Evolutionary conservation across 2,888 invertebrate genomes (phyloP).

Genomic region (Platypus cylindrus): DNA sequence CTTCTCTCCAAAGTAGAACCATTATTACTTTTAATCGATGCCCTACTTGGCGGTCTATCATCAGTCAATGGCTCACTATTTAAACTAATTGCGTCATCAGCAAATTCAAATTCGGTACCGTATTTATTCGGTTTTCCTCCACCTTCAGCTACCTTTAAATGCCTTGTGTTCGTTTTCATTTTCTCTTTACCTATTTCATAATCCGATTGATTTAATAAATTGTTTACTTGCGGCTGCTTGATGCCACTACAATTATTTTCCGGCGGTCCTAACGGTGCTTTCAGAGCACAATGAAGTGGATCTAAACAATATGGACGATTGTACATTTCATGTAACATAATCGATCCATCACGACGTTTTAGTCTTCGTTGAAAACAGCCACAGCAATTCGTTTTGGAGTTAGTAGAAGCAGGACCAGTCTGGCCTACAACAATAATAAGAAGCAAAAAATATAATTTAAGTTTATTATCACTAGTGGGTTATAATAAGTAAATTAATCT

Average conservation of each 20-base stretch:
- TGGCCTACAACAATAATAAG: slow-evolving; percentile 36
- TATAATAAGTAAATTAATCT: not conserved
- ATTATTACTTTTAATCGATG: slow-evolving; percentile 28
- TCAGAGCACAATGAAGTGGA: slow-evolving; percentile 29
- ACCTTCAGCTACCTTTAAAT: slow-evolving; percentile 17
- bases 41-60: slow-evolving; percentile 28
- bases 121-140: slow-evolving; percentile 21
- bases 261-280: slow-evolving; percentile 32
- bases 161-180: slow-evolving; percentile 18
- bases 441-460: slow-evolving; percentile 22
- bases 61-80: slow-evolving; percentile 28
- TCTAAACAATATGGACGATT: slow-evolving; percentile 33
- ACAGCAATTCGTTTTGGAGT: slow-evolving; percentile 32
- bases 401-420: slow-evolving; percentile 36
- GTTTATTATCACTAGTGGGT: not conserved
- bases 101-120: slow-evolving; percentile 33
- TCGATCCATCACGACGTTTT: slow-evolving; percentile 33
- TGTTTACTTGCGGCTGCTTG: slow-evolving; percentile 22
- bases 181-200: slow-evolving; percentile 39
- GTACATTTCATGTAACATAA: slow-evolving; percentile 45
- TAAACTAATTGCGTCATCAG: slow-evolving; percentile 34
- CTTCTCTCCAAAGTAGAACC: slow-evolving; percentile 27
- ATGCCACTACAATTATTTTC: slow-evolving; percentile 29
- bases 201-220: slow-evolving; percentile 32
- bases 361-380: slow-evolving; percentile 35